phyloP scores from a whole-genome alignment of 2,797 vertebrate genomes.

The Pangasius larnaudii region DNA sequence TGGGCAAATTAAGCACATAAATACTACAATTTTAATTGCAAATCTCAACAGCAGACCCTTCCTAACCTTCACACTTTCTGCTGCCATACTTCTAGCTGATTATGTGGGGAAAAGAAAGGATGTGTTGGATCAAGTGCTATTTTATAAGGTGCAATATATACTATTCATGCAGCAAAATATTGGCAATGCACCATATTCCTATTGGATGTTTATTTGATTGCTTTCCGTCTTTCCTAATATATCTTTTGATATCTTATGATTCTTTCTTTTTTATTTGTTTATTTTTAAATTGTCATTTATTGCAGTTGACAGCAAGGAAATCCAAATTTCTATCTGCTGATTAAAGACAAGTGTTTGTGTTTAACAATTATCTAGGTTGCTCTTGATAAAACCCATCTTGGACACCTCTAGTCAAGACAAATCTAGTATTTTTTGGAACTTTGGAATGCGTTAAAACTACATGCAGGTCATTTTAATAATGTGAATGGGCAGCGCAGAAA shows the following conservation, averaged over 20 bases:
- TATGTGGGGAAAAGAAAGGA: background rate
- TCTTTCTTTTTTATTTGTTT: background rate
- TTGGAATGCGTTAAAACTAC: background rate
- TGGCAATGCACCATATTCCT: background rate
- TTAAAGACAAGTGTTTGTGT: background rate
- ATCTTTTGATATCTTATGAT: background rate
- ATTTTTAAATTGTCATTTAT: background rate
- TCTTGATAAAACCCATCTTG: background rate
- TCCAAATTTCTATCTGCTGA: background rate
- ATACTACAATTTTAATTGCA: background rate
- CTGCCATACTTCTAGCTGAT: background rate
- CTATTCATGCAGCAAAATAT: background rate
- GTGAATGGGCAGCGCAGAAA: background rate
- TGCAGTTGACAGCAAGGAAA: background rate
- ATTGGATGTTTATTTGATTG: background rate
- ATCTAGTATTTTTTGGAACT: background rate
- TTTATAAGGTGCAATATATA: background rate
- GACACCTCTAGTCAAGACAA: background rate
- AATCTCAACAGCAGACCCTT: background rate
- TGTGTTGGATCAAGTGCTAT: conserved; percentile 6
- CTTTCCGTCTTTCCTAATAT: background rate
- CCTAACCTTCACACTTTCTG: background rate
- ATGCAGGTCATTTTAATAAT: background rate
- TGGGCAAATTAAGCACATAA: background rate
- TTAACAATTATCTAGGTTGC: background rate